Evolutionary conservation across 2,113 vertebrate genomes (phyloP).

Genomic region (Hepsetus odoe): DNA sequence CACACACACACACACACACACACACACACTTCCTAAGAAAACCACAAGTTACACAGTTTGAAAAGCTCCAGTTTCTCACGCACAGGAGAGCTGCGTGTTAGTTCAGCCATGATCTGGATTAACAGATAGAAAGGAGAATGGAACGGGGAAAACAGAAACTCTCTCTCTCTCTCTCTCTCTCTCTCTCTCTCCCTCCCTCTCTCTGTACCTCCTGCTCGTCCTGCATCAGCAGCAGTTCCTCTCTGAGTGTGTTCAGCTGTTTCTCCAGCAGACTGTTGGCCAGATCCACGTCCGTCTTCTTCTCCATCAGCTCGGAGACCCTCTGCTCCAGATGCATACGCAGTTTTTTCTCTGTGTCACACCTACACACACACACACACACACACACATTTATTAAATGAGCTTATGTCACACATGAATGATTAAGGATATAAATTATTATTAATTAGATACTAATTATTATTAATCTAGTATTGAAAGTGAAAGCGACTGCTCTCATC

Average conservation of each 20-base stretch:
- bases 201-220: constrained; percentile 40
- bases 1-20: no score
- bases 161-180: constrained; percentile 35
- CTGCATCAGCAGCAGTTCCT: constrained; percentile 64
- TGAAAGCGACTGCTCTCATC: no score
- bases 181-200: neutral
- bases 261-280: constrained; percentile 58
- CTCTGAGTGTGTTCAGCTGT: constrained; percentile 56
- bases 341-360: constrained; percentile 66
- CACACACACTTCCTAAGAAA: neutral
- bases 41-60: neutral
- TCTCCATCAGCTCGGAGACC: constrained; percentile 64
- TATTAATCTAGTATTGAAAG: no score
- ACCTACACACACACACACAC: constrained; percentile 54
- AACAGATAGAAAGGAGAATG: constrained; percentile 10
- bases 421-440: no score
- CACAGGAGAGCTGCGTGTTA: neutral
- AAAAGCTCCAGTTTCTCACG: neutral
- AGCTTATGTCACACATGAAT: neutral
- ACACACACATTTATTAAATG: neutral
- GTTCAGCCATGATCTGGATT: neutral
- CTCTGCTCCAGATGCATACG: constrained; percentile 66
- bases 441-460: no score
- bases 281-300: constrained; percentile 61
- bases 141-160: neutral